Conservation (phyloP, 92 coral and sea anemone species). For the Porites rus region DNA sequence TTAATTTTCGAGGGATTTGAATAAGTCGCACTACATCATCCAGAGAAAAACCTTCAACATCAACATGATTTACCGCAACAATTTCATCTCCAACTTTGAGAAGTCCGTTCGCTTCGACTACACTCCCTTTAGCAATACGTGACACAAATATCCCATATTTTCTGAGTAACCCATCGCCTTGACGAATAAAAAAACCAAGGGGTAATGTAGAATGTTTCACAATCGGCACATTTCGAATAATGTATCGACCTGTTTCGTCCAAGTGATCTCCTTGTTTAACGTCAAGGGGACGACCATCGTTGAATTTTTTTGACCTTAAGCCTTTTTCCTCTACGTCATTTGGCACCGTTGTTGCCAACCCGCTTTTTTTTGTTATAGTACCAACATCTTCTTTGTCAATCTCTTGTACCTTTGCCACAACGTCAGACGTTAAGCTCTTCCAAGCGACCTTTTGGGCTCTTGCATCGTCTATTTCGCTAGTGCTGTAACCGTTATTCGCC, state of each 20-base stretch:
- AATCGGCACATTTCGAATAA: constrained; percentile 74
- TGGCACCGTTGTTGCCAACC: constrained; percentile 23
- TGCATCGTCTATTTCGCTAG: constrained; percentile 1
- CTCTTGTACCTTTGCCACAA: constrained; percentile 55
- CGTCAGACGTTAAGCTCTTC: constrained; percentile 40
- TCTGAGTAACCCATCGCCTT: constrained; percentile 73
- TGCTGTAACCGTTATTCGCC: neutral
- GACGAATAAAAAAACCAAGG: constrained; percentile 91
- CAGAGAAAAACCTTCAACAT: constrained; percentile 76
- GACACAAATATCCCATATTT: constrained; percentile 89
- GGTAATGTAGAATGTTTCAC: constrained; percentile 75
- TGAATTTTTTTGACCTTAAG: constrained; percentile 6
- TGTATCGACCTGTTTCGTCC: constrained; percentile 12
- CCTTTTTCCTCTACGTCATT: constrained; percentile 10
- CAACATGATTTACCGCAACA: constrained; percentile 79
- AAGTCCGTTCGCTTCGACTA: constrained; percentile 77
- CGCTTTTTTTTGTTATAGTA: neutral
- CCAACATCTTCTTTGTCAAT: constrained; percentile 38
- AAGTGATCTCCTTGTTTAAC: constrained; percentile 22
- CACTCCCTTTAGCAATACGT: constrained; percentile 84
- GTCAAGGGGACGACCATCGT: neutral
- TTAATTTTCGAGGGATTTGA: constrained; percentile 83
- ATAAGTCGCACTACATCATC: constrained; percentile 94
- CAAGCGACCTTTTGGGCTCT: neutral
- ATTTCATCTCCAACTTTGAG: constrained; percentile 94